Evolutionary conservation across 2,888 invertebrate species (phyloP).

Genomic region (Meganola albula): DNA sequence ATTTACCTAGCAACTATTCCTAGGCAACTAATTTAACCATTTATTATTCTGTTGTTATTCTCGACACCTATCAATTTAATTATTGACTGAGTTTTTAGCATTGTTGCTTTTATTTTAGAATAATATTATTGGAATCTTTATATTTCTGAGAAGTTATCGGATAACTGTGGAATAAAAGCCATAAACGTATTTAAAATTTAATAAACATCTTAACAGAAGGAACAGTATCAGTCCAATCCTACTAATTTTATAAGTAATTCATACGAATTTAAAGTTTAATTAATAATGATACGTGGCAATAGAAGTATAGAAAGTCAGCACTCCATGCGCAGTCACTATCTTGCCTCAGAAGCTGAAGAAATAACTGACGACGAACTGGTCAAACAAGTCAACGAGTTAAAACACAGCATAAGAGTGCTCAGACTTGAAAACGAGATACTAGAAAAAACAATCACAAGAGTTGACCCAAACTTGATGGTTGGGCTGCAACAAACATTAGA

Average conservation of each 20-base stretch:
- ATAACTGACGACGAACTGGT: slow-evolving; percentile 52
- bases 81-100: not conserved
- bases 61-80: not conserved
- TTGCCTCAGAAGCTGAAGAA: slow-evolving; percentile 38
- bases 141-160: slow-evolving; percentile 20
- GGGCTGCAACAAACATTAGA: slow-evolving; percentile 50
- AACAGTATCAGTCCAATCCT: no score
- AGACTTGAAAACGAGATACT: slow-evolving; percentile 72
- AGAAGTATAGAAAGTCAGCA: slow-evolving; percentile 15
- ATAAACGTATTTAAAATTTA: not conserved
- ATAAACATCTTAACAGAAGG: not conserved
- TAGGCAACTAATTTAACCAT: slow-evolving; percentile 10
- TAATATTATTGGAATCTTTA: slow-evolving; percentile 2
- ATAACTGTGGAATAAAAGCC: not conserved
- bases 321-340: not conserved
- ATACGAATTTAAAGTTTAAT: no score
- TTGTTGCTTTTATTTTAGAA: not conserved
- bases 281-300: no score
- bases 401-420: slow-evolving; percentile 46
- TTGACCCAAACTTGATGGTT: slow-evolving; percentile 63
- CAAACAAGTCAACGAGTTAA: slow-evolving; percentile 50
- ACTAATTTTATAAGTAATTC: no score
- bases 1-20: slow-evolving; percentile 13
- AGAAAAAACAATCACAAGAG: slow-evolving; percentile 61
- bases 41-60: not conserved